Evolutionary conservation across 1,140 invertebrate genomes (phyloP), one percentile per base, ranked within the genome.

Genomic region (Mamestra configurata): DNA sequence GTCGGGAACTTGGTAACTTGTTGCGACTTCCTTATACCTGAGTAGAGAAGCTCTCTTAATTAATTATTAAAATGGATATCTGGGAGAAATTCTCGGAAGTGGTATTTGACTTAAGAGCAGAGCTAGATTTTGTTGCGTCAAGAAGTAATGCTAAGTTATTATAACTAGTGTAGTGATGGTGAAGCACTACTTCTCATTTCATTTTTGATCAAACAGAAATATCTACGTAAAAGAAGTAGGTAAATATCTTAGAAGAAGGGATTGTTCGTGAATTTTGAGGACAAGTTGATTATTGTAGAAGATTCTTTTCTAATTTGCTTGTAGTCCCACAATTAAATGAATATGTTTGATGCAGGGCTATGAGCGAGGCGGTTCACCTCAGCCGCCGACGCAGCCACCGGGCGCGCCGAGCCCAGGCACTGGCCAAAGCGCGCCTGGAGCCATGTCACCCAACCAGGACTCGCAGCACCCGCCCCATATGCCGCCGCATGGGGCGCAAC

Each of bases 341-440:
- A 1, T 15, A 6, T 13, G 11, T 46, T 46, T 27, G 7, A n/a
- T 80, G 8, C 88, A 95, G 90, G 94, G 94, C 40, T 95, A 95
- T 82, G 93, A 94, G 85, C 91, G 94, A 43, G 94, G 93, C 72
- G 94, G 94, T 15, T 95, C 95, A 0, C 94, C 95, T 10, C 95
- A 95, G 84, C 95, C 94, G 20, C 90, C 92, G 7, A 85, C 85
- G 43, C 94, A 94, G 78, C 94, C 94, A 20, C 88, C 92, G 59
- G 92, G 94, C 78, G 91, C 93, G 51, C 93, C 92, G 0, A 94
- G 93, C 78, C 93, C 93, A 2, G 92, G 93, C 24, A 82, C 89
- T 22, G 86, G 81, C 11, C 90, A 87, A 73, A 90, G 86, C 80
- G 89, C 89, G 27, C 87, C 90, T 40, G 92, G 92, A 11, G 88